These are phyloP conservation scores for Drosophila subquinaria DNA, from an alignment of 2,888 invertebrate species.

Conservation along the genomic window DNA sequence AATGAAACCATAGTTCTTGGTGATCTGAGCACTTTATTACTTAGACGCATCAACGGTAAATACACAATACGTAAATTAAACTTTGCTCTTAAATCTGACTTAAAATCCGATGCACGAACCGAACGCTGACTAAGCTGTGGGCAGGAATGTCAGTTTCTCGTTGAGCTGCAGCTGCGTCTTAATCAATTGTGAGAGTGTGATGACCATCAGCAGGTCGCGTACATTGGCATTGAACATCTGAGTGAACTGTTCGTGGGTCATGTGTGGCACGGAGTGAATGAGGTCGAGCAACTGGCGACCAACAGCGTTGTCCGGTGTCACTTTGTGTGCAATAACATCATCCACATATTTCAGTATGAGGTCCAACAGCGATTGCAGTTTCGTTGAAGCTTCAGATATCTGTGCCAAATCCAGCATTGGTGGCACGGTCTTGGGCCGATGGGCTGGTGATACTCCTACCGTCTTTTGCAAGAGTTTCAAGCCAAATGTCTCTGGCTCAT, in stretches of 20 bases:
- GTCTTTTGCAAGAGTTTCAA: conserved; percentile 94
- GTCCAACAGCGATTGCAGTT: conserved; percentile 91
- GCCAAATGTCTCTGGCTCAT: conserved; percentile 95
- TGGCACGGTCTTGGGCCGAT: conserved; percentile 88
- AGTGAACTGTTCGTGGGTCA: conserved; percentile 95
- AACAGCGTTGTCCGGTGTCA: conserved; percentile 93
- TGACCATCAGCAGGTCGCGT: conserved; percentile 98
- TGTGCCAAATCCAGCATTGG: conserved; percentile 91
- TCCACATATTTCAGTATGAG: conserved; percentile 94
- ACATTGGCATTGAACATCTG: conserved; percentile 98
- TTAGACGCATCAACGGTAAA: conserved; percentile 47
- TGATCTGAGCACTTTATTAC: conserved; percentile 61
- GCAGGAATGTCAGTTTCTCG: conserved; percentile 96
- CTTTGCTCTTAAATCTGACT: conserved; percentile 63
- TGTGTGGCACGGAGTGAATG: conserved; percentile 96
- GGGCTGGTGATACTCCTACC: conserved; percentile 87
- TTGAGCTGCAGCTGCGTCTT: conserved; percentile 98
- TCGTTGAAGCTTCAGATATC: conserved; percentile 93
- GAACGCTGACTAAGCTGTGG: conserved; percentile 87
- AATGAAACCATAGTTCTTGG: conserved; percentile 10
- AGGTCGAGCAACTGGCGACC: conserved; percentile 96
- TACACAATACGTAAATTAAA: conserved; percentile 49
- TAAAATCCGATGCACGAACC: conserved; percentile 35
- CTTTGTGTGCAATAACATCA: conserved; percentile 93
- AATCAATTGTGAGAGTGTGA: conserved; percentile 97